A percentile compares a stretch with the other conserved stretches of the same genome.
Evolutionary conservation across 1,140 invertebrate species (phyloP).

Genomic region (Drosophila neocordata): DNA sequence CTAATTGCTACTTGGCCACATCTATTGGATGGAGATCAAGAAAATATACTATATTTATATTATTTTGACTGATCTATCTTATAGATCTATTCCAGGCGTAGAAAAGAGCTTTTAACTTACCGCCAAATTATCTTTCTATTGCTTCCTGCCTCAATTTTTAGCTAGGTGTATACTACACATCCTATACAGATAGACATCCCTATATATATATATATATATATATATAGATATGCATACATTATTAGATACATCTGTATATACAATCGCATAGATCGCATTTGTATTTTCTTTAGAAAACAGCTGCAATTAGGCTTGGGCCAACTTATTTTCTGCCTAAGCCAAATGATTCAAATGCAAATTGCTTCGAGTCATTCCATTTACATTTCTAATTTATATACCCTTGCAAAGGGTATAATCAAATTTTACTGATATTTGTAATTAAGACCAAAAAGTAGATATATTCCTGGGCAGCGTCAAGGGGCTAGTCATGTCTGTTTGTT

Average conservation of each 20-base stretch:
- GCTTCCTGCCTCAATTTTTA: neutral
- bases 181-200: neutral
- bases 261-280: neutral
- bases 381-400: no score
- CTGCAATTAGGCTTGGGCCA: constrained; percentile 15
- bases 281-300: constrained; percentile 17
- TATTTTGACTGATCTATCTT: neutral
- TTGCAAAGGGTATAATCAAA: no score
- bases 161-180: neutral
- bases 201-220: neutral
- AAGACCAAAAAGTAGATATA: no score
- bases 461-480: no score
- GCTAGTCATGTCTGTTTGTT: no score
- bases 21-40: no score
- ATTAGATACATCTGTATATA: no score
- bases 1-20: no score
- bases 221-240: neutral
- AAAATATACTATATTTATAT: no score
- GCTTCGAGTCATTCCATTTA: constrained; percentile 3
- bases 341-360: constrained; percentile 37
- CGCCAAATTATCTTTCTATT: neutral
- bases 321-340: constrained; percentile 5
- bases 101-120: neutral
- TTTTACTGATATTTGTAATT: no score
- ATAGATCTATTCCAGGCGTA: neutral